phyloP scores from a whole-genome alignment of 2,797 vertebrate genomes.

The Manis crassicaudata region DNA sequence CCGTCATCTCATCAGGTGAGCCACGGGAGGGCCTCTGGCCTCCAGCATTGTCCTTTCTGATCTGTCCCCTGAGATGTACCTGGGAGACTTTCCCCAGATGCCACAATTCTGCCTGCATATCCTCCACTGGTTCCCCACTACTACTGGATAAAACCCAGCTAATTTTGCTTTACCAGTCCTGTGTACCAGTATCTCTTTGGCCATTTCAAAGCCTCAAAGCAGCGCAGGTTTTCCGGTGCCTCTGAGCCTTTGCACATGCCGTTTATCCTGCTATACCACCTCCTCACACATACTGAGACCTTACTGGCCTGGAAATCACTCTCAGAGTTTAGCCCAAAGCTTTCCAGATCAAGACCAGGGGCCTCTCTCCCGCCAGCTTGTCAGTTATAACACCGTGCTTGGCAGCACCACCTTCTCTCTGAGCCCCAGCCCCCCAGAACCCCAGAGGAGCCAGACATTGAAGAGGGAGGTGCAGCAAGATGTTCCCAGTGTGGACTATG shows the following conservation, averaged over 20 bases:
- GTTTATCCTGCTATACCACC: not conserved
- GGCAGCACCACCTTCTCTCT: not conserved
- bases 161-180: not conserved
- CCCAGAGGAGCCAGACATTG: not conserved
- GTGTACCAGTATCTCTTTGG: not conserved
- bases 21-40: accelerated
- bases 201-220: not conserved
- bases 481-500: not conserved
- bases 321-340: not conserved
- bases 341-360: not conserved
- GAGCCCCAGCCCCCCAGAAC: not conserved
- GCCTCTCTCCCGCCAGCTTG: not conserved
- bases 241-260: not conserved
- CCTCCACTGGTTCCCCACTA: not conserved
- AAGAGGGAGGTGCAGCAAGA: not conserved
- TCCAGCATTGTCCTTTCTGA: not conserved
- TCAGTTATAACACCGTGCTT: not conserved
- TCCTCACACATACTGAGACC: not conserved
- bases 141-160: not conserved
- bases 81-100: not conserved
- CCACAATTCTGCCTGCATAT: not conserved
- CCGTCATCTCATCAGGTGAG: not conserved
- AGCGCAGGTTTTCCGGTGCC: not conserved
- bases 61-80: not conserved
- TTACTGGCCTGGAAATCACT: not conserved